Conservation (phyloP, 2,888 invertebrate species). For the Netelia virgata region DNA sequence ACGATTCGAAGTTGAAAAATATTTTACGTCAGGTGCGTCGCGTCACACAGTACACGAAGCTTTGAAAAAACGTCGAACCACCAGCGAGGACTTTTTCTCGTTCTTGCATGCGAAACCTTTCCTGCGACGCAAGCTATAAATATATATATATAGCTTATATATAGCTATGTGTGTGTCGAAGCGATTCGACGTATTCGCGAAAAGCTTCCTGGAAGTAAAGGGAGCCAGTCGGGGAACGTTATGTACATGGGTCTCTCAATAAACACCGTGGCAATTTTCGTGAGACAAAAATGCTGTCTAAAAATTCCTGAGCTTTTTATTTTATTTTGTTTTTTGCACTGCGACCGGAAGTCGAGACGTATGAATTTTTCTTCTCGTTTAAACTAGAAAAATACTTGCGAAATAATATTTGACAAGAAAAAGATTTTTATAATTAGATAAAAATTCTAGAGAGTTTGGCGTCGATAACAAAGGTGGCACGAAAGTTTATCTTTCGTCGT, state of each 20-base stretch:
- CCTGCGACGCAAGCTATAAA: neutral
- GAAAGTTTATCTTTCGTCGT: neutral
- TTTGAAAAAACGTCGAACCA: conserved; percentile 9
- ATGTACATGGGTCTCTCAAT: neutral
- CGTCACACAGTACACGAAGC: conserved; percentile 27
- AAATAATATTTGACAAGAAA: neutral
- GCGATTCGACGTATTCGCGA: conserved; percentile 12
- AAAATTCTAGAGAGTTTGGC: neutral
- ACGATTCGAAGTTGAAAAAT: conserved; percentile 39
- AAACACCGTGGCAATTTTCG: conserved; percentile 33
- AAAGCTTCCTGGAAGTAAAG: neutral
- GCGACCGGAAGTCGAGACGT: neutral
- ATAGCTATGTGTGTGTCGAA: no score
- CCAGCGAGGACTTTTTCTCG: neutral
- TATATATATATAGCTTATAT: no score
- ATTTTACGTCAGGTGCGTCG: conserved; percentile 44
- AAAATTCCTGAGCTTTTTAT: neutral
- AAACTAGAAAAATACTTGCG: neutral
- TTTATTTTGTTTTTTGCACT: neutral
- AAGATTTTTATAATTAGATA: neutral
- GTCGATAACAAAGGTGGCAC: neutral
- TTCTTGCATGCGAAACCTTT: neutral
- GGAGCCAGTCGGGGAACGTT: neutral
- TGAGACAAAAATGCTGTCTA: conserved; percentile 17
- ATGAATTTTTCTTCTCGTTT: neutral